A percentile compares a stretch with the other conserved stretches of the same genome.
Evolutionary conservation across 2,888 invertebrate species (phyloP).

Genomic region (Nephrocerus scutellatus): DNA sequence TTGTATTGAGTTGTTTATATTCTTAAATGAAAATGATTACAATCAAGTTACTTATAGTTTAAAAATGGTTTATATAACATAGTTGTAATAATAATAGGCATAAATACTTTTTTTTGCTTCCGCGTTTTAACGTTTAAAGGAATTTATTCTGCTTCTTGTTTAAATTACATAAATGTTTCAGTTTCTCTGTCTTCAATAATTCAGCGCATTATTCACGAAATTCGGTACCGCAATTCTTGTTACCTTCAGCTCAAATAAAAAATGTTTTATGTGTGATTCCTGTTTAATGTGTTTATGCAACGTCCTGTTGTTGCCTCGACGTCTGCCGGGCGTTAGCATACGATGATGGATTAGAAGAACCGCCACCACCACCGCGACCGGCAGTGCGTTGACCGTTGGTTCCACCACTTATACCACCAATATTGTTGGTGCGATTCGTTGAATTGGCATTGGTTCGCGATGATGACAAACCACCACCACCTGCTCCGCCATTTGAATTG

Average conservation of each 20-base stretch:
- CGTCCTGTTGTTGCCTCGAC: conserved; percentile 19
- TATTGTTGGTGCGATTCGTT: conserved; percentile 32
- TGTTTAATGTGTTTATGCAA: conserved; percentile 18
- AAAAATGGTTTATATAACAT: too few relatives aligned
- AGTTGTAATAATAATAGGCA: conserved; percentile 29
- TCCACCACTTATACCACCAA: conserved; percentile 30
- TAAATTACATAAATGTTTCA: conserved; percentile 17
- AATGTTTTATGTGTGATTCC: too few relatives aligned
- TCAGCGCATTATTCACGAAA: conserved; percentile 12
- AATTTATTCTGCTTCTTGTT: conserved; percentile 14
- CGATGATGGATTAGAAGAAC: too few relatives aligned
- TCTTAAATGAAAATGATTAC: too few relatives aligned
- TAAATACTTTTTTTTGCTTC: conserved; percentile 26
- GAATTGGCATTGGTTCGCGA: conserved; percentile 25
- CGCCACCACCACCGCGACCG: conserved; percentile 25
- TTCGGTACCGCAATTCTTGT: conserved; percentile 1
- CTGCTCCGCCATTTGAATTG: too few relatives aligned
- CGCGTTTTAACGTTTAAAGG: conserved; percentile 19
- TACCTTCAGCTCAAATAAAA: conserved; percentile 18
- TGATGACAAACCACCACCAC: too few relatives aligned
- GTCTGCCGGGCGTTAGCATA: conserved; percentile 42
- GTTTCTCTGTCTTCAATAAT: conserved; percentile 7
- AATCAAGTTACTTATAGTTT: too few relatives aligned
- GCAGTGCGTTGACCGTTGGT: conserved; percentile 15
- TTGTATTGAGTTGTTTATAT: too few relatives aligned